Evolutionary conservation across 2,888 invertebrate species (phyloP), one percentile per base, ranked within the genome.

Genomic region (Pachycephus smyrnensis): DNA sequence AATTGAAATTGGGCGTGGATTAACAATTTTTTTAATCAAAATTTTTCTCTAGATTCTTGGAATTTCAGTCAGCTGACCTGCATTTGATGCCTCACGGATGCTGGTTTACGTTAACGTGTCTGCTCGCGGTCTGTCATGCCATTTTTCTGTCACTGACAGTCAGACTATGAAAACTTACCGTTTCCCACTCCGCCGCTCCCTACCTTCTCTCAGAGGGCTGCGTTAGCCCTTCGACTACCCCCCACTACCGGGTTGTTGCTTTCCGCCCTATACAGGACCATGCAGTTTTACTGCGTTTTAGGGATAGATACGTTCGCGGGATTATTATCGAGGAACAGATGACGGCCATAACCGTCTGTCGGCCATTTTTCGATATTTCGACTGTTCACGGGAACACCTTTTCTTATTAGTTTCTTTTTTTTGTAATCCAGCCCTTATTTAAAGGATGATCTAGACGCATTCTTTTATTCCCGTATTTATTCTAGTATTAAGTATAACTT

Each of bases 81-180:
- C 6, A 23, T 55, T 55, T 55, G 15, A 55, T 55, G 15, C 40
- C 23, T 23, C 23, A 55, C 40, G 23, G 23, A 23, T 23, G 9
- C 40, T 55, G 40, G 15, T 55, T 55, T 55, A 0, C 40, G 15
- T 23, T 55, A 75, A 76, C 79, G 75, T 69, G 55, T 23, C 76
- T 74, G 73, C 76, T 77, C 40, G 40, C 40, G 40, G 40, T 55
- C 40, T 55, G 40, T 55, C 40, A 55, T 55, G 40, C 40, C 40
- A 55, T 55, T 55, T 55, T 23, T 23, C 40, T 55, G 40, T 55
- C 40, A 55, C 40, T 55, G 40, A 55, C 40, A 55, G 40, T 55
- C 40, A 23, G 40, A 55, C 40, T 55, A 55, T 55, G 40, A 55
- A 55, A 55, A 23, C 40, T 55, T 55, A 55, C 40, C 15, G 40